Conservation (phyloP, 2,888 invertebrate species). For the Dichetophora obliterata region DNA sequence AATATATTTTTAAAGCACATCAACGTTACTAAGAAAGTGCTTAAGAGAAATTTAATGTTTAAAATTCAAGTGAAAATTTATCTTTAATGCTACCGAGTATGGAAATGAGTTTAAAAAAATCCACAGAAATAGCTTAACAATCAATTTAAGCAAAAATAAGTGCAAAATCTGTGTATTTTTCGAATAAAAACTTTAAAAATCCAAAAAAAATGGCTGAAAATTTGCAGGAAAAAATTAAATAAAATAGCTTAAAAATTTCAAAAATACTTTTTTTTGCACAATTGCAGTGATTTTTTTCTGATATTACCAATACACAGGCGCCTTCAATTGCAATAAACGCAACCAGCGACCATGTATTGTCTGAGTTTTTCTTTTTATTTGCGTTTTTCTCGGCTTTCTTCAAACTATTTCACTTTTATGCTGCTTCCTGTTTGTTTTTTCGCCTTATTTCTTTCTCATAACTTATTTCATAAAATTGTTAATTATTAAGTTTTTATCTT, state of each 20-base stretch:
- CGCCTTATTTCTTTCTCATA: background rate
- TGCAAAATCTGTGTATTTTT: too few species aligned
- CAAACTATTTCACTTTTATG: background rate
- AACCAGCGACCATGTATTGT: background rate
- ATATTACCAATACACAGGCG: background rate
- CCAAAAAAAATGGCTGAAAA: background rate
- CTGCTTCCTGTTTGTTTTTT: background rate
- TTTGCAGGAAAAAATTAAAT: background rate
- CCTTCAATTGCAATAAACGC: background rate
- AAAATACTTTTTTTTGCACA: background rate
- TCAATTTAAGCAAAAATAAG: too few species aligned
- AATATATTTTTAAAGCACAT: too few species aligned
- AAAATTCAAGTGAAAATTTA: too few species aligned
- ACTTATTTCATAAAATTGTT: background rate
- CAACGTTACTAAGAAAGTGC: background rate
- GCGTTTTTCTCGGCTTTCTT: background rate
- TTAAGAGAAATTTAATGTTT: background rate
- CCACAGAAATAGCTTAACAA: too few species aligned
- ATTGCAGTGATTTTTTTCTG: constrained; percentile 20
- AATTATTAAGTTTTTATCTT: background rate
- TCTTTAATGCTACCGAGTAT: too few species aligned
- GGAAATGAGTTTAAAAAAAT: too few species aligned
- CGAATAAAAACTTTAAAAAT: background rate
- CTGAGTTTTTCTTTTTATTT: background rate
- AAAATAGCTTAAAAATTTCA: background rate